Percentiles rank a stretch among this genome's conserved stretches.
These are phyloP conservation scores for Cossypha polioptera DNA, from an alignment of 2,797 vertebrate species.

Conservation along the genomic window DNA sequence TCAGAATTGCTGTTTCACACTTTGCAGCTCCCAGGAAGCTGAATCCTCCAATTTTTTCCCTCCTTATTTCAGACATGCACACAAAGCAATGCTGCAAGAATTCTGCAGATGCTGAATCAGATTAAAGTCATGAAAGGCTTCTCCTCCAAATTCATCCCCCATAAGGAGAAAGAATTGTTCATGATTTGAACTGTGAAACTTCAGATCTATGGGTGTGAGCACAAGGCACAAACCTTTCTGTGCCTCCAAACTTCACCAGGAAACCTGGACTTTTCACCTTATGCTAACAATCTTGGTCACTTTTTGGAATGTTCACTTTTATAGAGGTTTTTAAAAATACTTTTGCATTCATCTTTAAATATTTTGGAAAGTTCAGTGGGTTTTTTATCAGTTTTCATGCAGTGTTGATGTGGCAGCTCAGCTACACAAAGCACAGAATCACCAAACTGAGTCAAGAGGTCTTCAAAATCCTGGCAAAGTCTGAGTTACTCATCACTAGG, in stretches of 20 bases:
- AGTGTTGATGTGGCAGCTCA: neutral
- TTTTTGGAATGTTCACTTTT: neutral
- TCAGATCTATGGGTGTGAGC: neutral
- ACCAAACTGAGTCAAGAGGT: neutral
- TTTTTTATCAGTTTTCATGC: neutral
- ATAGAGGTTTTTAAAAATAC: neutral
- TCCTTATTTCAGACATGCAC: neutral
- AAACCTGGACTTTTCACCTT: neutral
- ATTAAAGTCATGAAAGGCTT: neutral
- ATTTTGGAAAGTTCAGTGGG: neutral
- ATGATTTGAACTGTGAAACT: neutral
- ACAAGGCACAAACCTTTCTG: neutral
- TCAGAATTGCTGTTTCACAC: conserved; percentile 24
- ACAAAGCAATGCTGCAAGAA: neutral
- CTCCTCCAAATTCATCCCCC: neutral
- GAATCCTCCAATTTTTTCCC: neutral
- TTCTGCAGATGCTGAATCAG: neutral
- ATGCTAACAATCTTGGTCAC: neutral
- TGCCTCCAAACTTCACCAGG: neutral
- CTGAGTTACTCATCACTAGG: neutral
- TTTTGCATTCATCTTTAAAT: neutral
- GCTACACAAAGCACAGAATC: neutral
- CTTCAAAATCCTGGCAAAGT: neutral
- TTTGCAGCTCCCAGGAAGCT: conserved; percentile 5
- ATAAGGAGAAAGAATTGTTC: neutral